These are phyloP conservation scores for Crax fasciolata DNA, from an alignment of 2,797 vertebrate genomes.

Conservation along the genomic window DNA sequence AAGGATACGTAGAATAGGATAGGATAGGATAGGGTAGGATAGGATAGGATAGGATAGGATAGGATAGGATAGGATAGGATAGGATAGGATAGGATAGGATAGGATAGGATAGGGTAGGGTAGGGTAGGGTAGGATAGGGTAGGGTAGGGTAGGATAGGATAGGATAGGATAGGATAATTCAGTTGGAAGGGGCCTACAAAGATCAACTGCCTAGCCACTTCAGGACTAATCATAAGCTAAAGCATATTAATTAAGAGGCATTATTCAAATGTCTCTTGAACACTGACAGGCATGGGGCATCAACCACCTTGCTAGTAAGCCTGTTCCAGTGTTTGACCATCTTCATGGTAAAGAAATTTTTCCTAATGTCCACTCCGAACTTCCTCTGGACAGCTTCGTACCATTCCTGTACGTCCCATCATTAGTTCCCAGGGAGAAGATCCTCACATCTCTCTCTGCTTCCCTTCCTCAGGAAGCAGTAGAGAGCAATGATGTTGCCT, in stretches of 20 bases:
- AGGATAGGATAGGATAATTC: not conserved
- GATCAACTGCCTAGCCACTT: not conserved
- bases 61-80: not conserved
- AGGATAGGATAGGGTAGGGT: no score
- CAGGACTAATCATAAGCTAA: not conserved
- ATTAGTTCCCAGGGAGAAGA: not conserved
- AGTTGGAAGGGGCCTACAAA: not conserved
- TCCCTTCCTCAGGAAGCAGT: not conserved
- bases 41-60: not conserved
- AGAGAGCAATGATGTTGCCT: not conserved
- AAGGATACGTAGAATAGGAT: not conserved
- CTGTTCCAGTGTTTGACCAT: not conserved
- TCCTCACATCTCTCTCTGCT: not conserved
- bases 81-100: not conserved
- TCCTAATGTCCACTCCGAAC: not conserved
- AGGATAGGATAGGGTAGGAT: not conserved
- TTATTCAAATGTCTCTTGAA: not conserved
- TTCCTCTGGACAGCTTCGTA: not conserved
- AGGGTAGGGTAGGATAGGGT: not conserved
- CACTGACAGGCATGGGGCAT: not conserved
- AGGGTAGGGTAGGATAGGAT: not conserved
- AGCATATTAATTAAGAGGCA: not conserved
- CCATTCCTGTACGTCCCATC: not conserved
- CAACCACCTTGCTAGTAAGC: not conserved
- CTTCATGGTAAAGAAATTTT: not conserved